Evolutionary conservation across 30 jellyfish, hydroid and myxozoan species (phyloP), one percentile per base, ranked within the genome.

Genomic region (Catostylus mosaicus): DNA sequence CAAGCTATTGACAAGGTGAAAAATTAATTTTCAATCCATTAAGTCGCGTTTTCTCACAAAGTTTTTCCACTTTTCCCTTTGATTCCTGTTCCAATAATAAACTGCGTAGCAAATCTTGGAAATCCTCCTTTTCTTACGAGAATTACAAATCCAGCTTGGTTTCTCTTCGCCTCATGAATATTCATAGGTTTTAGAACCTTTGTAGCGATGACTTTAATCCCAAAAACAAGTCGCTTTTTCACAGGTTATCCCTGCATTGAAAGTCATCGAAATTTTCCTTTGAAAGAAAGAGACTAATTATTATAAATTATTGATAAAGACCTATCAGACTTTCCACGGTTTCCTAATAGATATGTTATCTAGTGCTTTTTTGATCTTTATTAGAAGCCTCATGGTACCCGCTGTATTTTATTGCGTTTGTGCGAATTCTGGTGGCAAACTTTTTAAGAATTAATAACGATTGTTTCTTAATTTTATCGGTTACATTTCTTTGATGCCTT

Each of bases 361-460:
- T 5, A 23, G 24, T 59, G 71, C 63, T 37, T 12, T 33, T 36
- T 68, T 68, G 80, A 68, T 36, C 80, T 68, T 36, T 68, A 68
- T 34, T 30, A 34, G 2, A 1, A 12, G 35, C 29, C 56, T 68
- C 63, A 43, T 14, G 80, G 80, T 68, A 68, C 80, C 80, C 80
- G 80, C 34, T 36, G 16, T 30, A 24, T 32, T 33, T 23, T 11
- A 59, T 20, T 59, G 26, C 4, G 40, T 59, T 59, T 35, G 38
- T 27, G 19, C 38, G 71, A 59, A 24, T 9, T 37, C 40, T 7
- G 9, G 37, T 59, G 10, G 33, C 19, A 59, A 59, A 6, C 10
- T 59, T 24, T 59, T 2, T 16, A 8, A 2, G 37, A 59, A 0
- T 59, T 59, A 11, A 59, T 7, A 6, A 6, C 9, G 33, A 27